Evolutionary conservation across 2,888 invertebrate genomes (phyloP).

Genomic region (Polydrusus tereticollis): DNA sequence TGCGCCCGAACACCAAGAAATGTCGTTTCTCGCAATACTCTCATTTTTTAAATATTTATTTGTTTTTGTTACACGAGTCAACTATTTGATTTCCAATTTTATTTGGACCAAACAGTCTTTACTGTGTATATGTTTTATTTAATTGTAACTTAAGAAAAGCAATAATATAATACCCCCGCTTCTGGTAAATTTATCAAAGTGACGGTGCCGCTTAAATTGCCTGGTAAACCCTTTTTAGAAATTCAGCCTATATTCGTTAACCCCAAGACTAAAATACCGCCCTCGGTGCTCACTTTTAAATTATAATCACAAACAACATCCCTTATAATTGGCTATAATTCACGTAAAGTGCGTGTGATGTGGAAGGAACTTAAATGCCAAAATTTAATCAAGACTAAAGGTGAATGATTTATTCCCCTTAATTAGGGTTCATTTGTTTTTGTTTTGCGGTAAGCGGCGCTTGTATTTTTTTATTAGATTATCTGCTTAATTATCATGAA

Average conservation of each 20-base stretch:
- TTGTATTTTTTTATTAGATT: not conserved
- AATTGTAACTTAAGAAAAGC: not conserved
- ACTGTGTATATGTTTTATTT: too few species aligned
- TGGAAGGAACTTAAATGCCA: conserved; percentile 19
- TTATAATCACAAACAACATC: conserved; percentile 24
- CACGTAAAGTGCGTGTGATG: conserved; percentile 30
- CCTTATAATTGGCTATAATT: conserved; percentile 33
- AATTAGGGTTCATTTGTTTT: conserved; percentile 24
- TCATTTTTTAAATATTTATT: too few species aligned
- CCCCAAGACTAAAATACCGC: conserved; percentile 10
- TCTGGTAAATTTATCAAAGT: not conserved
- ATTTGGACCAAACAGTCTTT: too few species aligned
- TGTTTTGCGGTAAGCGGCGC: conserved; percentile 1
- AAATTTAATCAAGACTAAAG: conserved; percentile 29
- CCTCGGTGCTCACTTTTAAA: conserved; percentile 22
- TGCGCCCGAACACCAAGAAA: too few species aligned
- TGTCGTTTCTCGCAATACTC: too few species aligned
- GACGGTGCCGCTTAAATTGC: not conserved
- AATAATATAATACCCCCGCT: not conserved
- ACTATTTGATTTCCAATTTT: too few species aligned
- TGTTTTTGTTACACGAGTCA: too few species aligned
- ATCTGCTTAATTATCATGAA: not conserved
- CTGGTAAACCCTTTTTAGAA: not conserved
- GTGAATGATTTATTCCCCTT: conserved; percentile 25
- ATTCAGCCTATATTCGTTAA: not conserved